Percentiles rank a stretch among this genome's conserved stretches.
Conservation (phyloP, 2,888 invertebrate genomes). For the Nymphalis polychloros region DNA sequence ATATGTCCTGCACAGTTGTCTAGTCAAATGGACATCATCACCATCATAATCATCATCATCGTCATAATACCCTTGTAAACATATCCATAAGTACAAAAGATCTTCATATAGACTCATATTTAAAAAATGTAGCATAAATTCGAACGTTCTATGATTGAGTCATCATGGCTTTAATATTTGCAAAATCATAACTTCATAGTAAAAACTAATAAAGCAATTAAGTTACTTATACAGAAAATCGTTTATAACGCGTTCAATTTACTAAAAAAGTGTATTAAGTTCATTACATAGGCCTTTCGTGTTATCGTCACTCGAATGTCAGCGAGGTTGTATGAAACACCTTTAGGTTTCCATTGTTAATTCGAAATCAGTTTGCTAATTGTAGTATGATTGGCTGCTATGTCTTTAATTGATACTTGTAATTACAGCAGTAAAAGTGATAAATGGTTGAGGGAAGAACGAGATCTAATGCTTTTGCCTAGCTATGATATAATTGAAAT, state of each 20-base stretch:
- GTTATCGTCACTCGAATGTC: conserved; percentile 58
- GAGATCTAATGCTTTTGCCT: too few relatives aligned
- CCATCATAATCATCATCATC: too few relatives aligned
- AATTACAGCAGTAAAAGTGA: neutral
- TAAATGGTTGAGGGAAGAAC: neutral
- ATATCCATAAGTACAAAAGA: too few relatives aligned
- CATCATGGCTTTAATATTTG: conserved; percentile 1
- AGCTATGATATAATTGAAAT: too few relatives aligned
- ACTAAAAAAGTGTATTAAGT: conserved; percentile 41
- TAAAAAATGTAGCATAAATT: neutral
- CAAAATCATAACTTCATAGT: conserved; percentile 4
- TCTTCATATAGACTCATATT: too few relatives aligned
- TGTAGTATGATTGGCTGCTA: conserved; percentile 33
- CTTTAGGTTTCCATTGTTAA: conserved; percentile 44
- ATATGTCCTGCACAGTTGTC: too few relatives aligned
- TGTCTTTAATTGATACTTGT: conserved; percentile 4
- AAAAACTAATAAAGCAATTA: conserved; percentile 29
- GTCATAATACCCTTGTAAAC: too few relatives aligned
- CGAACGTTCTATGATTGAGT: neutral
- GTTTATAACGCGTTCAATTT: conserved; percentile 31
- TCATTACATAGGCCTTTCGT: conserved; percentile 24
- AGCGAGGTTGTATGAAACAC: conserved; percentile 49
- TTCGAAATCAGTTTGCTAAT: conserved; percentile 64
- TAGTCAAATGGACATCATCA: too few relatives aligned
- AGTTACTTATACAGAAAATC: conserved; percentile 26